These are phyloP conservation scores for Camponotus fellah DNA, from an alignment of 2,888 invertebrate species.

Conservation along the genomic window DNA sequence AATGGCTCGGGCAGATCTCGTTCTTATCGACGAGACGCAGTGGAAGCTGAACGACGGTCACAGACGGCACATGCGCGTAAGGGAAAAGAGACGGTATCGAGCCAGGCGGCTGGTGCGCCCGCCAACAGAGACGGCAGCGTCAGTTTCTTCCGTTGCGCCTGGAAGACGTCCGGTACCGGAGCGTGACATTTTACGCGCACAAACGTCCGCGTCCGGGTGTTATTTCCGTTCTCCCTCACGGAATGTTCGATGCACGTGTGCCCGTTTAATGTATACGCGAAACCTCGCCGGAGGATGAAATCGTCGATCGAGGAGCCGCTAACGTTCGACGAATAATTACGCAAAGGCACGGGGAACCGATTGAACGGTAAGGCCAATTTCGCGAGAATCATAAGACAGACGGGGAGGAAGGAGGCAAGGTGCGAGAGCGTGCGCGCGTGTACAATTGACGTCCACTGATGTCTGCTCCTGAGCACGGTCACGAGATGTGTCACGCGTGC, in stretches of 20 bases:
- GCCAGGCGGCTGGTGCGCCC: slow-evolving; percentile 82
- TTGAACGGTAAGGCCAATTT: slow-evolving; percentile 74
- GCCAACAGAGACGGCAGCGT: slow-evolving; percentile 76
- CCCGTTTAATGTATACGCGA: background rate
- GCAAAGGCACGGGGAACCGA: slow-evolving; percentile 64
- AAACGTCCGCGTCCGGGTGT: slow-evolving; percentile 35
- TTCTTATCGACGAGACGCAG: slow-evolving; percentile 61
- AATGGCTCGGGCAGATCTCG: slow-evolving; percentile 46
- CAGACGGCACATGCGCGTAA: slow-evolving; percentile 81
- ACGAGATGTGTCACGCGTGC: slow-evolving; percentile 50
- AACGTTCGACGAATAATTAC: slow-evolving; percentile 77
- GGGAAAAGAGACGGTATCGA: slow-evolving; percentile 83
- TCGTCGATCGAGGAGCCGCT: slow-evolving; percentile 23
- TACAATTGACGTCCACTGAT: slow-evolving; percentile 17
- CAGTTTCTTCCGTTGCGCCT: slow-evolving; percentile 74
- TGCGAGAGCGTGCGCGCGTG: slow-evolving; percentile 35
- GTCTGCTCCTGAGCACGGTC: slow-evolving; percentile 10
- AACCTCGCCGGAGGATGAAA: slow-evolving; percentile 58
- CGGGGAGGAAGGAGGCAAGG: background rate
- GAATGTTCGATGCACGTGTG: slow-evolving; percentile 29
- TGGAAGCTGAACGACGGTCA: slow-evolving; percentile 58
- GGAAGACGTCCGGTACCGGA: slow-evolving; percentile 65
- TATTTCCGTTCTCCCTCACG: slow-evolving; percentile 19
- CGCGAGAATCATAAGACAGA: slow-evolving; percentile 25
- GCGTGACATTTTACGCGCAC: slow-evolving; percentile 48